Percentiles rank a stretch among this genome's conserved stretches.
These are phyloP conservation scores for Pseudeuparius sepicola DNA, from an alignment of 2,888 invertebrate genomes.

Conservation along the genomic window DNA sequence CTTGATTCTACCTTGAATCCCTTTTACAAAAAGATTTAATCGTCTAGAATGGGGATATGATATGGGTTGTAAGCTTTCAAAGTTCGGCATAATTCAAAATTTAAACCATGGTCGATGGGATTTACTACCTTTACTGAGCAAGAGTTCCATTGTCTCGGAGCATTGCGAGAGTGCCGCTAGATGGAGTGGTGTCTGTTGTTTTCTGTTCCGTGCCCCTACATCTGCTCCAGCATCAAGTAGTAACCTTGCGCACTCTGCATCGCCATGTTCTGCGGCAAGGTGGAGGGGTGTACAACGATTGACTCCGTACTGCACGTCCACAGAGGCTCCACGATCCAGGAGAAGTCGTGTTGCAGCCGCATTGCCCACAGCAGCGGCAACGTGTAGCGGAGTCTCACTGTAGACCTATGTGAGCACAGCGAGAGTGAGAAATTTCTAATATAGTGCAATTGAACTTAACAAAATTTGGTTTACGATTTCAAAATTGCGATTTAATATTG, in stretches of 20 bases:
- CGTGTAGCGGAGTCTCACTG: conserved; percentile 76
- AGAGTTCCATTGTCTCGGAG: conserved; percentile 60
- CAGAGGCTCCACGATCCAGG: conserved; percentile 69
- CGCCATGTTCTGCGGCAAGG: conserved; percentile 80
- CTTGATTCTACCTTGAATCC: too few relatives aligned
- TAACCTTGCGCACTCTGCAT: conserved; percentile 62
- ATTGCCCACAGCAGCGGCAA: conserved; percentile 67
- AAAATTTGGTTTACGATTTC: too few relatives aligned
- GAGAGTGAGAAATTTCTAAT: too few relatives aligned
- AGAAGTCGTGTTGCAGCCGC: conserved; percentile 61
- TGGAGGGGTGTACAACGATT: conserved; percentile 73
- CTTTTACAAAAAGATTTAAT: too few relatives aligned
- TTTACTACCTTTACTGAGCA: conserved; percentile 45
- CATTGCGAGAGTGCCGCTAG: conserved; percentile 74
- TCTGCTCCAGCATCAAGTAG: conserved; percentile 66
- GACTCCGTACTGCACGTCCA: conserved; percentile 57
- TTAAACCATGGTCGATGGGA: neutral
- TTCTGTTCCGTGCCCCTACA: conserved; percentile 63
- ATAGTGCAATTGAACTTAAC: too few relatives aligned
- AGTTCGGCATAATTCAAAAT: too few relatives aligned
- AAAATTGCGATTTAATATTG: conserved; percentile 10
- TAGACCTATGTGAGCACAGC: too few relatives aligned
- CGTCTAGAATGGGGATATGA: too few relatives aligned
- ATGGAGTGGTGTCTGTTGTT: conserved; percentile 76
- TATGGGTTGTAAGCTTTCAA: too few relatives aligned